A percentile compares a stretch with the other conserved stretches of the same genome.
phyloP scores from a whole-genome alignment of 2,888 invertebrate genomes.

The Lasioglossum zephyrum region DNA sequence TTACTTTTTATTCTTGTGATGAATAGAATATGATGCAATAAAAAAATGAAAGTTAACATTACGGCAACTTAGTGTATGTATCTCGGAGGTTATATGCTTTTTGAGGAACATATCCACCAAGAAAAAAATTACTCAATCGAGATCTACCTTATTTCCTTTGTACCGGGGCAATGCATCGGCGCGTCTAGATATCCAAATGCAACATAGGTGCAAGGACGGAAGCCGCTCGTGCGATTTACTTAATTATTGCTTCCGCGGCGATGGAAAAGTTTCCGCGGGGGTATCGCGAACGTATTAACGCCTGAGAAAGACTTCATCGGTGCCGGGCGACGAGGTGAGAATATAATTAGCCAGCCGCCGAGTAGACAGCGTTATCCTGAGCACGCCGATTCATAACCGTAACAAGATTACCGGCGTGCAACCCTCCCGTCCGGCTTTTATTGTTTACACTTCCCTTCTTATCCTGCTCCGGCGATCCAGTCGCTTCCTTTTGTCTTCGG shows the following conservation, averaged over 20 bases:
- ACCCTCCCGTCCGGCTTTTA: constrained; percentile 73
- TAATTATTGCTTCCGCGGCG: constrained; percentile 19
- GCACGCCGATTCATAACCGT: constrained; percentile 78
- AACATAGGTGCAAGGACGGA: neutral
- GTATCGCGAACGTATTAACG: constrained; percentile 28
- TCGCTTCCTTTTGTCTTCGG: constrained; percentile 48
- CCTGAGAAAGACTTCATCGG: constrained; percentile 52
- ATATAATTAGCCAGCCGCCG: constrained; percentile 72
- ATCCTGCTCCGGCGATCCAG: constrained; percentile 51
- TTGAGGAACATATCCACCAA: neutral
- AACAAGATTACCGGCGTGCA: constrained; percentile 77
- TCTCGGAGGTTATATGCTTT: neutral
- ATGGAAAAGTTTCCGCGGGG: constrained; percentile 1
- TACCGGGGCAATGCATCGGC: neutral
- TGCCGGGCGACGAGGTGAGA: constrained; percentile 51
- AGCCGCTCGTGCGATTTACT: neutral
- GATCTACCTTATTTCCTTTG: neutral
- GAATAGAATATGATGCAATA: neutral
- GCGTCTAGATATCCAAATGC: neutral
- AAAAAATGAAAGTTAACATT: neutral
- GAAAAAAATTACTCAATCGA: constrained; percentile 24
- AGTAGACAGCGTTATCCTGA: constrained; percentile 75
- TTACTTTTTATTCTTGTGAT: neutral
- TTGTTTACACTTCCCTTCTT: constrained; percentile 78
- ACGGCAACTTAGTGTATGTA: too few relatives aligned